phyloP scores from a whole-genome alignment of 2,888 invertebrate genomes.

The Parascotia fuliginaria region DNA sequence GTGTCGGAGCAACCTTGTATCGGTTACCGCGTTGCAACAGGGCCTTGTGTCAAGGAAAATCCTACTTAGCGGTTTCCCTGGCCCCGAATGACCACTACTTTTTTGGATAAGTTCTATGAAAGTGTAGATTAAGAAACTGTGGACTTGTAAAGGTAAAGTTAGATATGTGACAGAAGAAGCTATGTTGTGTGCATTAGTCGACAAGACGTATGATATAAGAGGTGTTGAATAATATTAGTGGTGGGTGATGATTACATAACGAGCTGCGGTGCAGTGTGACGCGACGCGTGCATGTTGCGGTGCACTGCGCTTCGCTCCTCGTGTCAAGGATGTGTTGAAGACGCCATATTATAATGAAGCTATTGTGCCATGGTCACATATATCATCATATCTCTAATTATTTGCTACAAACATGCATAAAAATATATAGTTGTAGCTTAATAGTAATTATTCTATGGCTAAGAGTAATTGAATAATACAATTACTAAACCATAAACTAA shows the following conservation, averaged over 20 bases:
- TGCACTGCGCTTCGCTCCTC: slow-evolving; percentile 48
- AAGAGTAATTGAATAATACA: no score
- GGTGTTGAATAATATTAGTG: slow-evolving; percentile 59
- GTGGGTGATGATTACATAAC: slow-evolving; percentile 74
- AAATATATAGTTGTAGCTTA: no score
- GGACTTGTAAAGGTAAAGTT: slow-evolving; percentile 13
- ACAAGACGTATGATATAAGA: slow-evolving; percentile 57
- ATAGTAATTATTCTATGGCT: no score
- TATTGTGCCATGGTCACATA: slow-evolving; percentile 68
- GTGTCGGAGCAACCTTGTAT: slow-evolving; percentile 82
- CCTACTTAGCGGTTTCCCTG: slow-evolving; percentile 83
- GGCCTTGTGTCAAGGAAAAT: slow-evolving; percentile 83
- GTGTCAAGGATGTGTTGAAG: slow-evolving; percentile 78
- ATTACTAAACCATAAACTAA: no score
- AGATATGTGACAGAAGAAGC: slow-evolving; percentile 8
- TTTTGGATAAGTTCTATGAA: slow-evolving; percentile 53
- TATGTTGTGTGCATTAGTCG: slow-evolving; percentile 30
- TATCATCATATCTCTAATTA: slow-evolving; percentile 34
- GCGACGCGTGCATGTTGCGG: slow-evolving; percentile 51
- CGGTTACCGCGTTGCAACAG: slow-evolving; percentile 82
- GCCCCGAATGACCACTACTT: slow-evolving; percentile 66
- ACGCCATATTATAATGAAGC: slow-evolving; percentile 62
- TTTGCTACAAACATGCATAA: slow-evolving; percentile 7
- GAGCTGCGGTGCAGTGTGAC: slow-evolving; percentile 47
- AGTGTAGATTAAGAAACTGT: slow-evolving; percentile 15